These are phyloP conservation scores for Rafetus swinhoei DNA, from an alignment of 2,113 vertebrate genomes.

Conservation along the genomic window DNA sequence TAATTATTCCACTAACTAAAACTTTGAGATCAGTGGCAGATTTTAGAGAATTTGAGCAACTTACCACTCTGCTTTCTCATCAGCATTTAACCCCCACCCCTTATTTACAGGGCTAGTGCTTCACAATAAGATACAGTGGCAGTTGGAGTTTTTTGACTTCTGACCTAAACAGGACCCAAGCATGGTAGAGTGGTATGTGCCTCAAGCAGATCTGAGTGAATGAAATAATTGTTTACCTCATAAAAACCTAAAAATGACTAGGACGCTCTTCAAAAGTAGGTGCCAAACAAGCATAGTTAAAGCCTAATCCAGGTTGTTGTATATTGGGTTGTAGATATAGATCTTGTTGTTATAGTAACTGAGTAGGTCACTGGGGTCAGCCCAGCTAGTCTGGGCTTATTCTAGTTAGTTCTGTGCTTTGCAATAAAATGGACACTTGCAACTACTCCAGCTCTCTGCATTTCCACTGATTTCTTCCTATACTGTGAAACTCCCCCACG, in stretches of 20 bases:
- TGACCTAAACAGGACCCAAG: background rate
- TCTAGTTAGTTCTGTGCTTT: too few species aligned
- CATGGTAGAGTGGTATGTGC: rapidly evolving
- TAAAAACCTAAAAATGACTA: background rate
- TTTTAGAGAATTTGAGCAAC: background rate
- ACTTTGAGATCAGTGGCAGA: background rate
- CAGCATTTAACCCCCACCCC: background rate
- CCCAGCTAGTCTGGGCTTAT: too few species aligned
- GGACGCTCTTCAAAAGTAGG: background rate
- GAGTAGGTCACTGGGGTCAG: too few species aligned
- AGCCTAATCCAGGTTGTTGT: background rate
- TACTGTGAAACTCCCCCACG: too few species aligned
- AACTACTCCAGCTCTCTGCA: too few species aligned
- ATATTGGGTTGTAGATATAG: too few species aligned
- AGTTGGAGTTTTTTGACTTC: background rate
- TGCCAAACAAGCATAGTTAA: background rate
- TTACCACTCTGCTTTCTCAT: background rate
- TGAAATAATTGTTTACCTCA: background rate
- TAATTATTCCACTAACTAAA: background rate
- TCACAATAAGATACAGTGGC: background rate
- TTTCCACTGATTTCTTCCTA: too few species aligned
- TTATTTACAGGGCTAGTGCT: background rate
- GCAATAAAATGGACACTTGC: too few species aligned
- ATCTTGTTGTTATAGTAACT: too few species aligned
- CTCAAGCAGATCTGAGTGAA: background rate